Percentiles rank a stretch among this genome's conserved stretches.
phyloP scores from a whole-genome alignment of 2,888 invertebrate genomes.

The Ecdyonurus torrentis region DNA sequence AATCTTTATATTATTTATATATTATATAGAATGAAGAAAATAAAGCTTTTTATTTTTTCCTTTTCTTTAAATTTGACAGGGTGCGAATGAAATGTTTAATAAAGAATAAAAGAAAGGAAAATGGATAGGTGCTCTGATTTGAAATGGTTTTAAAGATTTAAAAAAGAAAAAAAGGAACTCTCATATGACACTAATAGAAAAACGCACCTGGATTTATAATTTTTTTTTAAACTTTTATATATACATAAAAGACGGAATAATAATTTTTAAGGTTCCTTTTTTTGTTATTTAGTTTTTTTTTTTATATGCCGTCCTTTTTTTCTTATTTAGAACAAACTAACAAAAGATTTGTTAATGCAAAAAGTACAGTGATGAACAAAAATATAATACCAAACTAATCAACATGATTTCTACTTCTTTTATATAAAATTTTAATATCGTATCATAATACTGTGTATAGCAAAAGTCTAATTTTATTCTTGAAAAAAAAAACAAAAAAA shows the following conservation, averaged over 20 bases:
- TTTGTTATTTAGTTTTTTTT: background rate
- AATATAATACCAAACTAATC: too few relatives aligned
- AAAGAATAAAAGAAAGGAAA: background rate
- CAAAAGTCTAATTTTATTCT: too few relatives aligned
- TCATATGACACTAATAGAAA: background rate
- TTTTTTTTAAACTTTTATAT: too few relatives aligned
- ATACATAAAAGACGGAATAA: too few relatives aligned
- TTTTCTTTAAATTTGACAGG: background rate
- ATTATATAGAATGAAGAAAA: too few relatives aligned
- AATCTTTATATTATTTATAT: too few relatives aligned
- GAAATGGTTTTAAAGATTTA: background rate
- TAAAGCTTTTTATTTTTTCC: too few relatives aligned
- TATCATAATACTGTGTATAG: too few relatives aligned
- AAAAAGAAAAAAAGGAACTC: background rate
- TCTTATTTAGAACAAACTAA: background rate
- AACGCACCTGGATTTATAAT: background rate
- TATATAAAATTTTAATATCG: too few relatives aligned
- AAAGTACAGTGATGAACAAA: background rate
- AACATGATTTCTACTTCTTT: too few relatives aligned
- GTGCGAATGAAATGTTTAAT: slow-evolving; percentile 1
- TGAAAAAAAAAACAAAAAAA: background rate
- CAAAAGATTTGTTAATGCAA: background rate
- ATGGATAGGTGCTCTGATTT: background rate
- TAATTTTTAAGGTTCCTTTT: background rate
- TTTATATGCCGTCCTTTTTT: background rate